phyloP scores from a whole-genome alignment of 2,888 invertebrate genomes.

The Callyntrura sp. region DNA sequence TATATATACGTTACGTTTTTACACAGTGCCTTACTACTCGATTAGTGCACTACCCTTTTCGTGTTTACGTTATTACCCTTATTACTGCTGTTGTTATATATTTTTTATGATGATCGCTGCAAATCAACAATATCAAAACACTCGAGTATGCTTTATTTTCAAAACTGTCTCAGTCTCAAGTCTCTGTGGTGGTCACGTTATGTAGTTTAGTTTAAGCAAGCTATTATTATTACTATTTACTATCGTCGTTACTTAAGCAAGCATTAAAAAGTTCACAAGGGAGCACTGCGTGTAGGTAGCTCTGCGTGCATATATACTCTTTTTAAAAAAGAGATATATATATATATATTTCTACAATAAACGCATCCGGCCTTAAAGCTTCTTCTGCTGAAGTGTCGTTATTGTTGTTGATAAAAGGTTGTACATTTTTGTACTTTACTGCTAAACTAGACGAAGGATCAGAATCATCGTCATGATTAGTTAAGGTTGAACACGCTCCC shows the following conservation, averaged over 20 bases:
- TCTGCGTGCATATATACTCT: no score
- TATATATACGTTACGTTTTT: no score
- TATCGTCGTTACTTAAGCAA: conserved; percentile 36
- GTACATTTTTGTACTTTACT: neutral
- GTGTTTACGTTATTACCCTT: no score
- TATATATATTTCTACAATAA: neutral
- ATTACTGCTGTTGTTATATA: conserved; percentile 2
- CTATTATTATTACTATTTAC: conserved; percentile 3
- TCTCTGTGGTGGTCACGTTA: conserved; percentile 50
- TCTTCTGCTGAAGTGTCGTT: neutral
- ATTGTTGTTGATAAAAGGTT: neutral
- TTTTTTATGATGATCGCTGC: conserved; percentile 32
- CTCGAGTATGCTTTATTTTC: conserved; percentile 21
- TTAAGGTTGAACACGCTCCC: conserved; percentile 55
- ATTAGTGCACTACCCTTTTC: conserved; percentile 27
- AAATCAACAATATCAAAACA: no score
- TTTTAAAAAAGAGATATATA: no score
- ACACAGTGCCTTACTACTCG: no score
- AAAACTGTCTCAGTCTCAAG: conserved; percentile 48
- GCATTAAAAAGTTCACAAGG: conserved; percentile 50
- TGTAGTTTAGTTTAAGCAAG: conserved; percentile 21
- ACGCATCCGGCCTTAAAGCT: conserved; percentile 45
- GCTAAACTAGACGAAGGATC: neutral
- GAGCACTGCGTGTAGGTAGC: neutral
- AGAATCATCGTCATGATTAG: conserved; percentile 38